Conservation (phyloP, 1,140 invertebrate genomes). For the Tetranychus cinnabarinus region DNA sequence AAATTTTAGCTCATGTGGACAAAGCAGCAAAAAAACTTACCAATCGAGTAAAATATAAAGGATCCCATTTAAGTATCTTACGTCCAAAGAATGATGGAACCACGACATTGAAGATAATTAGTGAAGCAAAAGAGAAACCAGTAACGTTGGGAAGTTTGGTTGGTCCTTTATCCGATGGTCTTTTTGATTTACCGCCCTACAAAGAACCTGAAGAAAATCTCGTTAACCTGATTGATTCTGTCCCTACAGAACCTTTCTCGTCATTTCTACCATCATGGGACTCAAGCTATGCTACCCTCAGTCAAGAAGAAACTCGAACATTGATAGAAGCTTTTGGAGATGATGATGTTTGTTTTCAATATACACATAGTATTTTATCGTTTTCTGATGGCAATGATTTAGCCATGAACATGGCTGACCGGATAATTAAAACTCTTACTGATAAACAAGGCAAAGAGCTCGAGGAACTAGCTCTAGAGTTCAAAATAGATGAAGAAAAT, state of each 20-base stretch:
- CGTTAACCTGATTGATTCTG: constrained; percentile 38
- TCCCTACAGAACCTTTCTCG: constrained; percentile 21
- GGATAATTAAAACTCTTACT: constrained; percentile 53
- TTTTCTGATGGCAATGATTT: constrained; percentile 58
- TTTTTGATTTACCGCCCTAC: constrained; percentile 32
- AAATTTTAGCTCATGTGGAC: constrained; percentile 45
- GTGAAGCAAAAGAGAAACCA: constrained; percentile 21
- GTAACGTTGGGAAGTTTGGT: constrained; percentile 54
- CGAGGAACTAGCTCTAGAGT: neutral
- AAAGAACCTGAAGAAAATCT: constrained; percentile 68
- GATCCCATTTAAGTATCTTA: constrained; percentile 45
- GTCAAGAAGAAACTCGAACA: constrained; percentile 74
- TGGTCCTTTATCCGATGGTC: constrained; percentile 59
- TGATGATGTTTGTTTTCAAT: constrained; percentile 59
- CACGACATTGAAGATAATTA: constrained; percentile 60
- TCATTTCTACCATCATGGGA: constrained; percentile 86
- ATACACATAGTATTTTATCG: constrained; percentile 39
- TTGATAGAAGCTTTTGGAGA: constrained; percentile 64
- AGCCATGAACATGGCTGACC: constrained; percentile 54
- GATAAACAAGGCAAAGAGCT: constrained; percentile 52
- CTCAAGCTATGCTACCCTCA: constrained; percentile 77
- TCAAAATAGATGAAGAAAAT: neutral
- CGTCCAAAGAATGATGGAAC: constrained; percentile 52
- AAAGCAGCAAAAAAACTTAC: constrained; percentile 37
- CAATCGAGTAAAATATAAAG: constrained; percentile 32